A percentile compares a stretch with the other conserved stretches of the same genome.
These are phyloP conservation scores for Watsonalla binaria DNA, from an alignment of 2,888 invertebrate species.

Conservation along the genomic window DNA sequence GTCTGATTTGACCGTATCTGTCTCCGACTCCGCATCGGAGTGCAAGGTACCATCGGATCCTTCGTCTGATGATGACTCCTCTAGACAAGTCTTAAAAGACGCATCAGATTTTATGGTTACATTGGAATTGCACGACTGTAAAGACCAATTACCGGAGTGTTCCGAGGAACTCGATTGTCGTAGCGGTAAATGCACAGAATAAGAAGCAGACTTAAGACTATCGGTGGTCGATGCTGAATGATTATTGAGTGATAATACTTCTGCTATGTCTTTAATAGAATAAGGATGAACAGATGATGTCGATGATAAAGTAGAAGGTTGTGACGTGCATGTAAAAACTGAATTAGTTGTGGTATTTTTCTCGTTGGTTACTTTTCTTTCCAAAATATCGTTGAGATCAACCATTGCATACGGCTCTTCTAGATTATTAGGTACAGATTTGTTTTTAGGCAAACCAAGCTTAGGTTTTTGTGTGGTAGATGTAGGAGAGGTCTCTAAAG, in stretches of 20 bases:
- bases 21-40: conserved; percentile 65
- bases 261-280: conserved; percentile 66
- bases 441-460: conserved; percentile 45
- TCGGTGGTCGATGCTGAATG: conserved; percentile 54
- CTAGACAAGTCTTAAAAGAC: conserved; percentile 63
- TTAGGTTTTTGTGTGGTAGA: conserved; percentile 39
- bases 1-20: conserved; percentile 66
- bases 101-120: conserved; percentile 60
- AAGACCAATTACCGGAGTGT: conserved; percentile 68
- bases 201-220: conserved; percentile 58
- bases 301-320: conserved; percentile 51
- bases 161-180: conserved; percentile 68
- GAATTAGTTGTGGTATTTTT: conserved; percentile 11
- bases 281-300: conserved; percentile 53
- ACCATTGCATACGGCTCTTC: conserved; percentile 64
- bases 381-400: conserved; percentile 46
- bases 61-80: conserved; percentile 65
- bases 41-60: conserved; percentile 62
- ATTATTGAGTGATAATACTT: conserved; percentile 56
- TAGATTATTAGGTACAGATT: conserved; percentile 55
- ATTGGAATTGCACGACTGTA: conserved; percentile 66
- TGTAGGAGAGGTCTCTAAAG: conserved; percentile 52
- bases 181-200: conserved; percentile 51
- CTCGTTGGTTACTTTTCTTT: conserved; percentile 21
- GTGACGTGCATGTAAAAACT: conserved; percentile 51